Percentiles rank a stretch among this genome's conserved stretches.
phyloP scores from a whole-genome alignment of 2,113 vertebrate species.

The Hemiprocne comata region DNA sequence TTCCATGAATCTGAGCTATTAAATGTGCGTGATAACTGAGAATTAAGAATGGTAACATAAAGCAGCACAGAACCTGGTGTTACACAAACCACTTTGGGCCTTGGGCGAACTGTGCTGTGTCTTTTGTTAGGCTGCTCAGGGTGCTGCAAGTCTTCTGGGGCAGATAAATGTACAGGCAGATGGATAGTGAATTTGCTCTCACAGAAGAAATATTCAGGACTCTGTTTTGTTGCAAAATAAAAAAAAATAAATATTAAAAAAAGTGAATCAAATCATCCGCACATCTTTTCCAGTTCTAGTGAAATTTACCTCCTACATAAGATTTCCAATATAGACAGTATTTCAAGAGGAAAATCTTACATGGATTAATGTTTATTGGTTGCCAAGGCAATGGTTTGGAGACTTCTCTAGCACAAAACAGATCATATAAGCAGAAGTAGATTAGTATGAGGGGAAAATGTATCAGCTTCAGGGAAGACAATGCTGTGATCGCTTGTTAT shows the following conservation, averaged over 20 bases:
- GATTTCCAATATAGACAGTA: conserved; percentile 66
- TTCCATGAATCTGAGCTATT: neutral
- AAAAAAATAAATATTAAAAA: conserved; percentile 24
- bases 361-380: conserved; percentile 69
- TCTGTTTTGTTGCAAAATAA: conserved; percentile 32
- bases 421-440: conserved; percentile 54
- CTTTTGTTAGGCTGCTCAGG: neutral
- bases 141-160: neutral
- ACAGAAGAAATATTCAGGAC: neutral
- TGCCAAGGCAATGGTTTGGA: conserved; percentile 69
- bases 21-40: neutral
- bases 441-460: neutral
- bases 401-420: conserved; percentile 46
- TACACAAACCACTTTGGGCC: neutral
- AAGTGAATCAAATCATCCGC: conserved; percentile 22
- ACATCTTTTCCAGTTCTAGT: conserved; percentile 55
- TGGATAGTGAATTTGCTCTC: neutral
- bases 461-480: neutral
- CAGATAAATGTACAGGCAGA: neutral
- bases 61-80: neutral
- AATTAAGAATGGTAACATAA: neutral
- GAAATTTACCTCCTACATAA: conserved; percentile 67
- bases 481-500: neutral
- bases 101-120: neutral
- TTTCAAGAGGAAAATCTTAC: conserved; percentile 68